Evolutionary conservation across 2,797 vertebrate genomes (phyloP), one percentile per base, ranked within the genome.

Genomic region (Sparidentex hasta): DNA sequence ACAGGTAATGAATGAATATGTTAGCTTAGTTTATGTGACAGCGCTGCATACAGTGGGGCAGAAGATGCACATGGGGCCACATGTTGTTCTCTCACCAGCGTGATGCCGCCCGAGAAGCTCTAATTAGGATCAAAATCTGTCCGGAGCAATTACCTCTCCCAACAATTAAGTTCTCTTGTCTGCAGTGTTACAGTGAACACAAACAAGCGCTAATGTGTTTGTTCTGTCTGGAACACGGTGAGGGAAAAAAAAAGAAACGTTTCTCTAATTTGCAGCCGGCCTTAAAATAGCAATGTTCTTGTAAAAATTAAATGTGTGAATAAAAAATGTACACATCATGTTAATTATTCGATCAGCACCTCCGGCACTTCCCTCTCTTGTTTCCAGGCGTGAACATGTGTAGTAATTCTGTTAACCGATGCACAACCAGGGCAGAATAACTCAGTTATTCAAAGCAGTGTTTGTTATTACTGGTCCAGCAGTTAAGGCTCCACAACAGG

Each of bases 1-100:
- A 62, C 86, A 89, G n/a, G n/a, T n/a, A n/a, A n/a, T n/a, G 81
- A 76, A 88, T 80, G 59, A 89, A 82, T 58, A 55, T 72, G 74
- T 83, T 83, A 84, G 77, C 79, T 74, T 62, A 44, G 61, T 78
- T 78, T 82, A 43, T 16, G 51, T 56, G 2, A 56, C 33, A 9
- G 50, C 29, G 18, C 21, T 83, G 83, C 88, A 87, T 44, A 29
- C 65, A 41, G 50, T 52, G 52, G 38, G 80, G 76, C 48, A 71
- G 20, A 61, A 51, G 21, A 82, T 18, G 29, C 81, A 66, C 72
- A 43, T 43, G 77, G 74, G 80, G 87, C 74, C 61, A 71, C 66
- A 71, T 77, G 65, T 63, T 82, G 76, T 67, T 68, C 54, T 78
- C 50, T 65, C 50, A 23, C n/a, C 17, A 11, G 14, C 51, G 27